Percentiles rank a stretch among this genome's conserved stretches.
Conservation (phyloP, 2,888 invertebrate species). For the Phasia obesa region DNA sequence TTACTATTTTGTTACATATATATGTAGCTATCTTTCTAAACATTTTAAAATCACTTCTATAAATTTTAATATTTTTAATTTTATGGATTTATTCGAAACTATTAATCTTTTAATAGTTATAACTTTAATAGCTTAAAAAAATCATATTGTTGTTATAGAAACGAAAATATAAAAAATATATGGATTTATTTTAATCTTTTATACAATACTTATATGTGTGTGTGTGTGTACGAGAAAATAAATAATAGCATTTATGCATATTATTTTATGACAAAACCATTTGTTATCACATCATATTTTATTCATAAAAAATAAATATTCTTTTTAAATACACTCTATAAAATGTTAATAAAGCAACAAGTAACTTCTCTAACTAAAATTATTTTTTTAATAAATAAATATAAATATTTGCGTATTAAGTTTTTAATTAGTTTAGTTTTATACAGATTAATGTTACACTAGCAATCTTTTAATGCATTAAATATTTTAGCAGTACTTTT, state of each 20-base stretch:
- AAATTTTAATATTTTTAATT: neutral
- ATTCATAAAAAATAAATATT: neutral
- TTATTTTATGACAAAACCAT: constrained; percentile 31
- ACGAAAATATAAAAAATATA: neutral
- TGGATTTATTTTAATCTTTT: constrained; percentile 16
- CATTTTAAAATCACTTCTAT: too few relatives aligned
- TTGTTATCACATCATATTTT: neutral
- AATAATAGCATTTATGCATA: neutral
- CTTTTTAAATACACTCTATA: neutral
- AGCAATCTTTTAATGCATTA: too few relatives aligned
- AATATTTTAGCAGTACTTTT: too few relatives aligned
- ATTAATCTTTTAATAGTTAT: constrained; percentile 17
- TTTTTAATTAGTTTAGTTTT: too few relatives aligned
- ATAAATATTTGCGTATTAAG: too few relatives aligned
- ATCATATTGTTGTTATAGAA: neutral
- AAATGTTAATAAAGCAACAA: neutral
- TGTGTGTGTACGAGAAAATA: neutral
- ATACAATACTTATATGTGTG: constrained; percentile 13
- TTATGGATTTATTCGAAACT: constrained; percentile 1
- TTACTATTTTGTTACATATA: too few relatives aligned
- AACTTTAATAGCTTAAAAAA: constrained; percentile 6
- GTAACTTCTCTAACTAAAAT: too few relatives aligned
- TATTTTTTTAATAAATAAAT: too few relatives aligned
- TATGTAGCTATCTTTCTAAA: too few relatives aligned
- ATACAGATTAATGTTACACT: too few relatives aligned